Evolutionary conservation across 2,888 invertebrate species (phyloP).

Genomic region (Callyntrura sp.): DNA sequence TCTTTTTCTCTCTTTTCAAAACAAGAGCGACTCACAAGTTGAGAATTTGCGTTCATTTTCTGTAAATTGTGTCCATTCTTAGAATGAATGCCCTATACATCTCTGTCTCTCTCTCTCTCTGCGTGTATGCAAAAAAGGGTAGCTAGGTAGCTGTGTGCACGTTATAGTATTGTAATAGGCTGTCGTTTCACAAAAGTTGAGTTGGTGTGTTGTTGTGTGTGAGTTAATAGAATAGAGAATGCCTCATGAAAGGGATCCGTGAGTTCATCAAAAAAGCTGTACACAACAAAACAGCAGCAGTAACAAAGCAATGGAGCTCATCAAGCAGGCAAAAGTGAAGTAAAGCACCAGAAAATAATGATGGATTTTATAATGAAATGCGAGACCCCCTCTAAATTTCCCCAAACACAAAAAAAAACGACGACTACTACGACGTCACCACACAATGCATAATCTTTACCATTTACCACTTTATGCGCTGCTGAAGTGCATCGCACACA

Average conservation of each 20-base stretch:
- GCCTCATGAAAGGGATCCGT: slow-evolving; percentile 41
- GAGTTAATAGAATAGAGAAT: slow-evolving; percentile 30
- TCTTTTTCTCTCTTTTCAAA: neutral
- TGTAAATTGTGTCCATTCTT: slow-evolving; percentile 26
- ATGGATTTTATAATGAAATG: slow-evolving; percentile 36
- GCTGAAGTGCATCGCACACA: neutral
- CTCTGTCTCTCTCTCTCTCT: neutral
- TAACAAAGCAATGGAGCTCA: neutral
- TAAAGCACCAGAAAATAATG: slow-evolving; percentile 12
- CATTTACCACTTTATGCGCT: too few species aligned
- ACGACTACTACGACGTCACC: neutral
- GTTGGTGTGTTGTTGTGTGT: neutral
- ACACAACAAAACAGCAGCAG: neutral
- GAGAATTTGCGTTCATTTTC: neutral
- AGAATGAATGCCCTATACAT: neutral
- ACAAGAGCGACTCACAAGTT: slow-evolving; percentile 13
- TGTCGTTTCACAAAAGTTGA: neutral
- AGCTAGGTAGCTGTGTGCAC: neutral
- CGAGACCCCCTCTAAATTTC: slow-evolving; percentile 59
- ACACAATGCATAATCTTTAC: neutral
- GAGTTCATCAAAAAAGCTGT: slow-evolving; percentile 56
- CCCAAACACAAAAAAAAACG: slow-evolving; percentile 18
- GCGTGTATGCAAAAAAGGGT: neutral
- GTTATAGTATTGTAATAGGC: neutral
- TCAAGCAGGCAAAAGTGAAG: slow-evolving; percentile 22